Evolutionary conservation across 2,113 vertebrate species (phyloP), one percentile per base, ranked within the genome.

Genomic region (Elanus axillaris): DNA sequence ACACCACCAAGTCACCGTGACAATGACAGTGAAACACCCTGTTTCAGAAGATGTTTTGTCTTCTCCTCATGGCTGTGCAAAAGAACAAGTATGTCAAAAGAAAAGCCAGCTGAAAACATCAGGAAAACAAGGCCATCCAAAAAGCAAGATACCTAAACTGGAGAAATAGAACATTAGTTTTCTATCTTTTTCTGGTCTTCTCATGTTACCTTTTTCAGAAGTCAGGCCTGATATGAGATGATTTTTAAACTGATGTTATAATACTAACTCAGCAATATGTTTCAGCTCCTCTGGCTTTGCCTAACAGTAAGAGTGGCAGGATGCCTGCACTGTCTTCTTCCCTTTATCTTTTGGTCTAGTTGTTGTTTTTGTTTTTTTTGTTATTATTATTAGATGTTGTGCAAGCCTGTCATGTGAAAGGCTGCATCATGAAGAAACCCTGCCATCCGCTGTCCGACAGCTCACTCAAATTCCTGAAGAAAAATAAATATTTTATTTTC

Each of bases 401-500:
- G 36, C 34, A 75, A 91, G 48, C 93, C 88, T 97, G 86, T 86
- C 64, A 90, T 38, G 11, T 94, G 92, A 92, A 96, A 96, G 76
- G 86, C 89, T 88, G 80, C 23, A 88, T 88, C 58, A 40, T 73
- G 52, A 88, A 43, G 13, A 76, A 62, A 64, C 75, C 48, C 59
- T 80, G 84, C 38, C 48, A 90, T 66, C 64, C 5, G 0, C 76
- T 90, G n/a, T 63, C 73, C 20, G 32, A 60, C 31, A 84, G 27
- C 81, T 96, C 76, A 73, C 68, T 94, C 90, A 96, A 32, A 96
- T 94, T 78, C 59, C 69, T 84, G 74, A 93, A 86, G 92, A 95
- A 96, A 96, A 96, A 94, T 5, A 87, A 90, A 76, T 68, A 29
- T 74, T 92, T 97, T 90, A 72, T 86, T 75, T 91, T 96, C 86